phyloP scores from a whole-genome alignment of 2,797 vertebrate species.

The Moxostoma hubbsi region DNA sequence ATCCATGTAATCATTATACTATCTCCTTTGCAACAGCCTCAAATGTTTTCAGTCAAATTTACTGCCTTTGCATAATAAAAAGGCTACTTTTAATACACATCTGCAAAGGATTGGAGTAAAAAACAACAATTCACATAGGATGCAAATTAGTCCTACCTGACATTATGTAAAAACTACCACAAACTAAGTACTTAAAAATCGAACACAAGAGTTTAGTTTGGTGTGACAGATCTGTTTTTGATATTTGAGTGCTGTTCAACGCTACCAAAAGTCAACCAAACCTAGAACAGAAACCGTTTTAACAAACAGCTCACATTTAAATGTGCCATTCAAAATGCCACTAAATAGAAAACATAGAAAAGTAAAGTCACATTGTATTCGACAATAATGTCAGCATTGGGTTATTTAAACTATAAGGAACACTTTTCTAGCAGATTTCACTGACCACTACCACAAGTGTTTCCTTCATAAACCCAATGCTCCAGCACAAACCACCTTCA shows the following conservation, averaged over 20 bases:
- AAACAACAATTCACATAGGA: slow-evolving; percentile 10
- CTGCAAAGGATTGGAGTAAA: slow-evolving; percentile 25
- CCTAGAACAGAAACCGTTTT: slow-evolving; percentile 16
- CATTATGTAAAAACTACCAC: slow-evolving; percentile 59
- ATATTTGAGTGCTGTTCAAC: slow-evolving; percentile 58
- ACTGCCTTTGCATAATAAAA: slow-evolving; percentile 29
- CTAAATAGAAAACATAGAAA: slow-evolving; percentile 45
- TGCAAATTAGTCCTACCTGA: slow-evolving; percentile 37
- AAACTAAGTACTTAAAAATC: slow-evolving; percentile 67
- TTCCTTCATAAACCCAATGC: slow-evolving; percentile 60
- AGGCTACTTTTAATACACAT: slow-evolving; percentile 10
- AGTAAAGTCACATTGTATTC: slow-evolving; percentile 35
- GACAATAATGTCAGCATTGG: slow-evolving; percentile 43
- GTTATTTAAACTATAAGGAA: slow-evolving; percentile 63
- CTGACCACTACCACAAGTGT: slow-evolving; percentile 72
- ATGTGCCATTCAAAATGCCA: slow-evolving; percentile 30
- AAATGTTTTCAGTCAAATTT: slow-evolving; percentile 22
- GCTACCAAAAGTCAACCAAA: slow-evolving; percentile 55
- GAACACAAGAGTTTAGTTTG: slow-evolving; percentile 64
- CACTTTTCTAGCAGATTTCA: slow-evolving; percentile 62
- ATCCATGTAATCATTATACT: slow-evolving; percentile 46
- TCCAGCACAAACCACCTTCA: slow-evolving; percentile 64
- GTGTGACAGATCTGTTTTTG: slow-evolving; percentile 68
- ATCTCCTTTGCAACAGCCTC: slow-evolving; percentile 26
- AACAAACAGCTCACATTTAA: slow-evolving; percentile 47